Percentiles rank a stretch among this genome's conserved stretches.
phyloP scores from a whole-genome alignment of 2,888 invertebrate genomes.

The Clistopyga incitator region DNA sequence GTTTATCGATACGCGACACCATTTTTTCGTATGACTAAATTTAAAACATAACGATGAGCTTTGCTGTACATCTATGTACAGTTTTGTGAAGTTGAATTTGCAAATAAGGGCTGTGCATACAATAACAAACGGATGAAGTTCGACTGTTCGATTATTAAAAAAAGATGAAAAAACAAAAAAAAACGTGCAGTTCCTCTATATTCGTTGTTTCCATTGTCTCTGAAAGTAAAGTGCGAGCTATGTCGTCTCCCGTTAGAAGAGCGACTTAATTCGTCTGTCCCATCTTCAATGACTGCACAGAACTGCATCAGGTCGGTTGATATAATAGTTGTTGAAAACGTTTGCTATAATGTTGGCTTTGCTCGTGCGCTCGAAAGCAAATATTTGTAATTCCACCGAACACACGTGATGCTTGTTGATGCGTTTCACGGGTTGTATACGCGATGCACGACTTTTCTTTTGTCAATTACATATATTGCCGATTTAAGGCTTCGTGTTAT shows the following conservation, averaged over 20 bases:
- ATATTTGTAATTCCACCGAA: neutral
- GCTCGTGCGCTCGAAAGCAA: constrained; percentile 30
- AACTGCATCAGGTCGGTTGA: constrained; percentile 35
- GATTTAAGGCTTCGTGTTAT: constrained; percentile 48
- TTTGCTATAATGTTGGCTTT: constrained; percentile 34
- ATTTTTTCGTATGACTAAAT: constrained; percentile 33
- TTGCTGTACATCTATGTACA: constrained; percentile 42
- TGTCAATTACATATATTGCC: constrained; percentile 33
- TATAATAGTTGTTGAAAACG: constrained; percentile 9
- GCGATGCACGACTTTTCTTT: constrained; percentile 25
- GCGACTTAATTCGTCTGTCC: constrained; percentile 40
- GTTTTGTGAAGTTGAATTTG: constrained; percentile 58
- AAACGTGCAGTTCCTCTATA: constrained; percentile 37
- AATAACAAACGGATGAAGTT: constrained; percentile 59
- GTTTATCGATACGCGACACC: constrained; percentile 6
- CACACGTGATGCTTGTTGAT: constrained; percentile 31
- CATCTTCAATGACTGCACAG: constrained; percentile 37
- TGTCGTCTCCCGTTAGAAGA: constrained; percentile 20
- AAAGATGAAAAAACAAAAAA: constrained; percentile 25
- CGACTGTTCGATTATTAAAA: constrained; percentile 55
- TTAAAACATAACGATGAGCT: constrained; percentile 54
- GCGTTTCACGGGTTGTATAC: constrained; percentile 19
- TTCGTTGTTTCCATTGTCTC: constrained; percentile 38
- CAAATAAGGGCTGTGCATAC: constrained; percentile 70
- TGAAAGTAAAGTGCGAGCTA: constrained; percentile 57